A percentile compares a stretch with the other conserved stretches of the same genome.
These are phyloP conservation scores for fruit fly (Drosophila melanogaster) DNA, from an alignment of 1,140 invertebrate species.

Conservation along the genomic window Release_6_plus_ISO1_MT NT_033779.5:12642001-12642500, in stretches of 20 bases:
- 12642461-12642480: conserved; percentile 74
- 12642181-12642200: neutral
- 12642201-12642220: neutral
- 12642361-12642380: neutral
- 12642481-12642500: conserved; percentile 61
- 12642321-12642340: neutral
- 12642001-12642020: conserved; percentile 1
- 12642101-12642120: conserved; percentile 6
- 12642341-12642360: neutral
- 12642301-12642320: neutral
- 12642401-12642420: conserved; percentile 72
- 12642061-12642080: conserved; percentile 16
- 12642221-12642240: neutral
- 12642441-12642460: conserved; percentile 60
- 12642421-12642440: conserved; percentile 76
- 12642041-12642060: conserved; percentile 20
- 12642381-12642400: conserved; percentile 2
- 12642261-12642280: too few relatives aligned
- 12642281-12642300: too few relatives aligned
- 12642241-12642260: neutral
- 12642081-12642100: conserved; percentile 21
- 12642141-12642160: neutral
- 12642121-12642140: neutral
- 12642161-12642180: neutral
- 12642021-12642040: conserved; percentile 10